phyloP scores from a whole-genome alignment of 2,113 vertebrate species.

The Hydrolagus affinis region DNA sequence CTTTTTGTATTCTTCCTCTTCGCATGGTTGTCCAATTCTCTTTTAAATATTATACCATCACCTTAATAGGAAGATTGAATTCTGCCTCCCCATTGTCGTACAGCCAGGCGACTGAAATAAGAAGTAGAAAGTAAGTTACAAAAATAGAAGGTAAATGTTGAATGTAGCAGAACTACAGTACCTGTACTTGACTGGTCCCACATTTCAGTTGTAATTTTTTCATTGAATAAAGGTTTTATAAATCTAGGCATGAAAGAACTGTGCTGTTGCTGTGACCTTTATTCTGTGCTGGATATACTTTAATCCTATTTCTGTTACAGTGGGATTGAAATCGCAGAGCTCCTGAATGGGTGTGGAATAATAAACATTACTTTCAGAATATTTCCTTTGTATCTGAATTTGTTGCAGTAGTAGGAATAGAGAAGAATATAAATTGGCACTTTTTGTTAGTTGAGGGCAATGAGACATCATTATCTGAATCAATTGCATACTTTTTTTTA shows the following conservation, averaged over 20 bases:
- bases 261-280: neutral
- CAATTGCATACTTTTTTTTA: too few species aligned
- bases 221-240: neutral
- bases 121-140: too few species aligned
- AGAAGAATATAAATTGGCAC: neutral
- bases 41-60: too few species aligned
- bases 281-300: neutral
- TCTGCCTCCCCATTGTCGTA: too few species aligned
- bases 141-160: too few species aligned
- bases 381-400: neutral
- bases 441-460: neutral
- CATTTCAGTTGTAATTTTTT: neutral
- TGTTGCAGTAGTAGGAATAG: neutral
- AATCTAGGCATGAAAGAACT: neutral
- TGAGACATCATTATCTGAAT: conserved; percentile 14
- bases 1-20: too few species aligned
- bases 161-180: neutral
- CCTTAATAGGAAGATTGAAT: too few species aligned
- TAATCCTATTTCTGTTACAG: neutral
- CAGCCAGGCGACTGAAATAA: too few species aligned
- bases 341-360: neutral
- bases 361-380: neutral
- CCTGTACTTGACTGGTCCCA: neutral
- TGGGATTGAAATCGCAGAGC: neutral
- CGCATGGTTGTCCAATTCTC: too few species aligned